A percentile compares a stretch with the other conserved stretches of the same genome.
Evolutionary conservation across 2,797 vertebrate species (phyloP).

Genomic region (Onychomys torridus): DNA sequence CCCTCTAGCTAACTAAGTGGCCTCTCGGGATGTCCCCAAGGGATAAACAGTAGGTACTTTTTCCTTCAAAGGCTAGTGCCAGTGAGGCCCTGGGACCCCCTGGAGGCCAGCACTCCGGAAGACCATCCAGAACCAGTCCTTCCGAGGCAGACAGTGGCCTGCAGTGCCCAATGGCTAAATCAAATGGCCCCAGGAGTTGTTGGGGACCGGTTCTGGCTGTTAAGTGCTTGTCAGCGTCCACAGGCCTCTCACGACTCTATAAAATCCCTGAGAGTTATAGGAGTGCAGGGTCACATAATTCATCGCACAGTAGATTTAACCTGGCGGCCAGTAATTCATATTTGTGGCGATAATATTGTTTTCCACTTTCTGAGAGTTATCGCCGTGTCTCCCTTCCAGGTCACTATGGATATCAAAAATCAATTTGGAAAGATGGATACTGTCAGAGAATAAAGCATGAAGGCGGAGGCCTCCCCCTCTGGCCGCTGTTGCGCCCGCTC

Average conservation of each 20-base stretch:
- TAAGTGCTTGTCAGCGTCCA: constrained; percentile 92
- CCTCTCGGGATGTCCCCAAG: background rate
- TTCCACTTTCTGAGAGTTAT: constrained; percentile 93
- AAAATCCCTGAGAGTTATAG: constrained; percentile 93
- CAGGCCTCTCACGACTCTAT: constrained; percentile 89
- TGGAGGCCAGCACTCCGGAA: background rate
- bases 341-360: constrained; percentile 95
- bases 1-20: too few species aligned
- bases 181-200: constrained; percentile 88
- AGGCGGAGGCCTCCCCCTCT: constrained; percentile 87
- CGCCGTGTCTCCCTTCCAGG: constrained; percentile 92
- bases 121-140: background rate
- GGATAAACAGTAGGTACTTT: background rate
- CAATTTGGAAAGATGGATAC: constrained; percentile 94
- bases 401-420: constrained; percentile 94
- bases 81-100: background rate
- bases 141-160: constrained; percentile 83
- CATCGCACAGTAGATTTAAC: constrained; percentile 92
- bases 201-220: constrained; percentile 90
- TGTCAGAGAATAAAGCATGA: constrained; percentile 90
- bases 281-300: constrained; percentile 91
- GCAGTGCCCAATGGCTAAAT: constrained; percentile 86
- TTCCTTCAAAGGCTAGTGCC: background rate
- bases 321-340: constrained; percentile 93
- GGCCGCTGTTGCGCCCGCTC: constrained; percentile 59